Conservation (phyloP, 2,888 invertebrate species). For the Entomobrya multifasciata region DNA sequence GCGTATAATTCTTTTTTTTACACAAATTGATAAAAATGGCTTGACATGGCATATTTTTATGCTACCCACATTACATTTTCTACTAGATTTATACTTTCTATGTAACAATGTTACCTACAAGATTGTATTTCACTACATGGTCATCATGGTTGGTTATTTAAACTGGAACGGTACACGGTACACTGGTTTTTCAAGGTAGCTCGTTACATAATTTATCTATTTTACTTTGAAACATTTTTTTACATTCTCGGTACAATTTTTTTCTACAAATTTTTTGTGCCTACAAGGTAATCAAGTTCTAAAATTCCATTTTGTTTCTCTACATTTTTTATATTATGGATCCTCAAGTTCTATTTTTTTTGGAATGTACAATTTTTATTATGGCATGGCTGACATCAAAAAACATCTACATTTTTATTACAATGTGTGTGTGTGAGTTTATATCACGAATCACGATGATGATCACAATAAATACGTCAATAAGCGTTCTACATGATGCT, state of each 20-base stretch:
- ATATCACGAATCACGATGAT: conserved; percentile 31
- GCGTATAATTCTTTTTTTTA: background rate
- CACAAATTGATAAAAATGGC: conserved; percentile 33
- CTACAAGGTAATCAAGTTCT: too few species aligned
- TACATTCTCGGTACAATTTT: too few species aligned
- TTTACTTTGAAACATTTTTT: too few species aligned
- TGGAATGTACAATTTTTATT: conserved; percentile 7
- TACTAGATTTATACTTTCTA: too few species aligned
- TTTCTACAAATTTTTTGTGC: background rate
- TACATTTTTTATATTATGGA: conserved; percentile 4
- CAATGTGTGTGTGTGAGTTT: background rate
- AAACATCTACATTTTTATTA: background rate
- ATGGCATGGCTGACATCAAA: too few species aligned
- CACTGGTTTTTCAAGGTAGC: background rate
- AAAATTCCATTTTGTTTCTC: too few species aligned
- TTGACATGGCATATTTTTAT: too few species aligned
- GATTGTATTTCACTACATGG: too few species aligned
- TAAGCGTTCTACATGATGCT: conserved; percentile 30
- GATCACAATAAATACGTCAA: conserved; percentile 27
- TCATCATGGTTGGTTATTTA: too few species aligned
- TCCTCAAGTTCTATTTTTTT: background rate
- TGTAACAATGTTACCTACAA: too few species aligned
- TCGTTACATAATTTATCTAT: too few species aligned
- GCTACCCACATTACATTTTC: too few species aligned
- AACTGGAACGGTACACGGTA: background rate